Percentiles rank a stretch among this genome's conserved stretches.
phyloP scores from a whole-genome alignment of 2,888 invertebrate genomes.

The Eupithecia subumbrata region DNA sequence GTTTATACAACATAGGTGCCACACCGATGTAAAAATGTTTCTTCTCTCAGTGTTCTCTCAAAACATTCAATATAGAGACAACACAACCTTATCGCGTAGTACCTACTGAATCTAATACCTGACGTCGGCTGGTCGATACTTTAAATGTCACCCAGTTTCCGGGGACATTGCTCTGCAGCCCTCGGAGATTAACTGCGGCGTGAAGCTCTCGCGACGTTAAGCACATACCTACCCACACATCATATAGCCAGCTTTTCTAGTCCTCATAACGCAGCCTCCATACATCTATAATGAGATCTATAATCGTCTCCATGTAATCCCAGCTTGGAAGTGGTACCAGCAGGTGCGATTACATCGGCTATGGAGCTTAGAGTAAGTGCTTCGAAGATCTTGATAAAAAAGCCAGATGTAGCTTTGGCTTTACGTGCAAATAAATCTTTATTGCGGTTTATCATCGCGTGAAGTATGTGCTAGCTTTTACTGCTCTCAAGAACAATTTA shows the following conservation, averaged over 20 bases:
- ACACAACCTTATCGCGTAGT: constrained; percentile 44
- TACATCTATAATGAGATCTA: constrained; percentile 46
- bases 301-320: constrained; percentile 39
- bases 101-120: constrained; percentile 53
- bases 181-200: constrained; percentile 44
- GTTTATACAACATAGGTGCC: background rate
- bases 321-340: constrained; percentile 15
- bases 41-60: background rate
- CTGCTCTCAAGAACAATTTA: constrained; percentile 28
- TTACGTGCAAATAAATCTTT: constrained; percentile 26
- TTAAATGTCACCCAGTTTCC: constrained; percentile 73
- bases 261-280: constrained; percentile 30
- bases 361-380: constrained; percentile 29
- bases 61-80: constrained; percentile 15
- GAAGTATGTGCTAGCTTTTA: constrained; percentile 23
- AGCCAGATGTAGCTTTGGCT: constrained; percentile 28
- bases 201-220: constrained; percentile 30
- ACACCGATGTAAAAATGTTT: background rate
- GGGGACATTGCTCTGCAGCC: constrained; percentile 51
- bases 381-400: constrained; percentile 32
- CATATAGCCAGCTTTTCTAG: constrained; percentile 20
- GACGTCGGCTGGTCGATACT: constrained; percentile 61
- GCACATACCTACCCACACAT: constrained; percentile 7
- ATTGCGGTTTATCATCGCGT: constrained; percentile 14
- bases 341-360: constrained; percentile 38